A percentile compares a stretch with the other conserved stretches of the same genome.
Conservation (phyloP, 1,140 invertebrate species). For the Zaprionus davidi region DNA sequence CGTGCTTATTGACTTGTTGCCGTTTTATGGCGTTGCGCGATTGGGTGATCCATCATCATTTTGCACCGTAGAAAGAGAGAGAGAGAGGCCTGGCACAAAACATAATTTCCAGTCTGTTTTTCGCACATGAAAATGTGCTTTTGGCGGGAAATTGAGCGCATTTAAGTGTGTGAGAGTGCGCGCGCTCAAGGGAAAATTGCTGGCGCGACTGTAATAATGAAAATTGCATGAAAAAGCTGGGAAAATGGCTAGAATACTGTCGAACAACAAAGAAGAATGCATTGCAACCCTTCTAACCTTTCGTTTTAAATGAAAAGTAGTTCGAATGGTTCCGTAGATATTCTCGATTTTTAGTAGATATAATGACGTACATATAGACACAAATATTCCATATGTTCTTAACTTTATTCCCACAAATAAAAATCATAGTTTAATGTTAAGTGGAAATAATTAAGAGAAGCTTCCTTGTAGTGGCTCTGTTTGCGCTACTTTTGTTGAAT, state of each 20-base stretch:
- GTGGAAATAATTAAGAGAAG: too few relatives aligned
- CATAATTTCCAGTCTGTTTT: constrained; percentile 70
- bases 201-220: neutral
- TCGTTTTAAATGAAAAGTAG: neutral
- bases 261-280: neutral
- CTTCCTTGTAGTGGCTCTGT: neutral
- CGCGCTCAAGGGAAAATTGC: neutral
- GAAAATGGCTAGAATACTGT: neutral
- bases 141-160: constrained; percentile 48
- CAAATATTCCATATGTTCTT: neutral
- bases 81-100: constrained; percentile 33
- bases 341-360: neutral
- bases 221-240: neutral
- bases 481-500: neutral
- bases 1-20: constrained; percentile 79
- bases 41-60: constrained; percentile 80
- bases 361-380: neutral
- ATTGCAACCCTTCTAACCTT: neutral
- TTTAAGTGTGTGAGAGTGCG: constrained; percentile 14
- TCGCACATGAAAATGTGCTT: constrained; percentile 61
- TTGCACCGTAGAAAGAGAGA: neutral
- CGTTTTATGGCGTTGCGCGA: constrained; percentile 74
- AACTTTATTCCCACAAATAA: too few relatives aligned
- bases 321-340: neutral
- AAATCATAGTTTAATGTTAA: too few relatives aligned